phyloP scores from a whole-genome alignment of 2,888 invertebrate genomes.

The Tipula vernalis region DNA sequence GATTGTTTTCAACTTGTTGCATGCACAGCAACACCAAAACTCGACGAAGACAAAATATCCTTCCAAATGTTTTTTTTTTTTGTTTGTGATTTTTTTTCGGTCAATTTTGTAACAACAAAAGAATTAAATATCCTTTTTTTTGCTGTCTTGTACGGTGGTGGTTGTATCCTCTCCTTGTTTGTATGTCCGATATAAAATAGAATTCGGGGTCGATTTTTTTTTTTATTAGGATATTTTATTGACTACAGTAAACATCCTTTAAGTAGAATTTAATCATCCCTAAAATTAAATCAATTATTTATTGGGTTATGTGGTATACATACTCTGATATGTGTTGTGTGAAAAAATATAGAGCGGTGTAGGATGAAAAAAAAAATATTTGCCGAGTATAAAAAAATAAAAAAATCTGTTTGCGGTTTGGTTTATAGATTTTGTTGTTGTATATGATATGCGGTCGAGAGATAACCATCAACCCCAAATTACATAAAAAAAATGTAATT shows the following conservation, averaged over 20 bases:
- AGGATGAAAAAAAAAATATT: neutral
- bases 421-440: neutral
- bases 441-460: neutral
- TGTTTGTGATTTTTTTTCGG: neutral
- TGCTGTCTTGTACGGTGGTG: neutral
- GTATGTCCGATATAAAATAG: neutral
- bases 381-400: neutral
- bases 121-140: neutral
- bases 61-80: neutral
- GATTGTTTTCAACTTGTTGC: neutral
- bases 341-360: neutral
- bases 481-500: neutral
- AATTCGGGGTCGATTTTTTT: neutral
- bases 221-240: slow-evolving; percentile 4
- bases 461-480: neutral
- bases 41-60: neutral
- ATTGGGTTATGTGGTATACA: neutral
- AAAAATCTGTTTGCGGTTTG: neutral
- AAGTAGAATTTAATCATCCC: slow-evolving; percentile 4
- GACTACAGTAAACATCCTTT: neutral
- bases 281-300: slow-evolving; percentile 4
- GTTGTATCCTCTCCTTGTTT: neutral
- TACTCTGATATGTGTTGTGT: neutral
- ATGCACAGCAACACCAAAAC: neutral
- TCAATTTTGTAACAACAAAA: neutral